phyloP scores from a whole-genome alignment of 2,888 invertebrate genomes.

The Anthrax anthrax region DNA sequence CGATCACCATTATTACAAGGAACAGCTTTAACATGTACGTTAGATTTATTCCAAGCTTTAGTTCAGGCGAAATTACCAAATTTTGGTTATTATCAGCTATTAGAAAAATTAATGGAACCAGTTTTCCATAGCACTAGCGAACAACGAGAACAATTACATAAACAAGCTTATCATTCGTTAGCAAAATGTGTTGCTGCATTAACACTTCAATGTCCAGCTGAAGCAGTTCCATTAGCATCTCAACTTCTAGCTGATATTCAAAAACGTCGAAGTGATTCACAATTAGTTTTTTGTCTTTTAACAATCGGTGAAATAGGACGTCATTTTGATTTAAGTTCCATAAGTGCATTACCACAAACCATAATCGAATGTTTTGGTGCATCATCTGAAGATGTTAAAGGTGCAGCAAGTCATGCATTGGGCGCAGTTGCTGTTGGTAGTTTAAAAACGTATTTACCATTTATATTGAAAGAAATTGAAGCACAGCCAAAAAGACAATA shows the following conservation, averaged over 20 bases:
- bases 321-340: constrained; percentile 70
- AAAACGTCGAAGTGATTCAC: constrained; percentile 55
- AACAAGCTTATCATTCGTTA: constrained; percentile 82
- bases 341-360: constrained; percentile 58
- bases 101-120: constrained; percentile 62
- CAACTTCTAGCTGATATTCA: constrained; percentile 59
- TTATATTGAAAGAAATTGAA: constrained; percentile 86
- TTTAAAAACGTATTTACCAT: constrained; percentile 81
- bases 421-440: constrained; percentile 95
- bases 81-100: constrained; percentile 65
- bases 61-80: constrained; percentile 69
- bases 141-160: constrained; percentile 42
- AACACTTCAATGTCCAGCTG: constrained; percentile 61
- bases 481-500: constrained; percentile 91
- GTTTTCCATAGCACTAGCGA: constrained; percentile 39
- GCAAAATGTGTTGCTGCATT: constrained; percentile 94
- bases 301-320: constrained; percentile 96
- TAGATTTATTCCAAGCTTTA: constrained; percentile 85
- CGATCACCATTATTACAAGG: constrained; percentile 81
- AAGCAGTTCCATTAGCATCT: constrained; percentile 51
- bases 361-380: constrained; percentile 80
- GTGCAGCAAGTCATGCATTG: constrained; percentile 91
- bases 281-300: constrained; percentile 83
- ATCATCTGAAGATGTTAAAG: constrained; percentile 91
- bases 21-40: constrained; percentile 76